Evolutionary conservation across 1,140 invertebrate genomes (phyloP).

Genomic region (Teleogryllus occipitalis): DNA sequence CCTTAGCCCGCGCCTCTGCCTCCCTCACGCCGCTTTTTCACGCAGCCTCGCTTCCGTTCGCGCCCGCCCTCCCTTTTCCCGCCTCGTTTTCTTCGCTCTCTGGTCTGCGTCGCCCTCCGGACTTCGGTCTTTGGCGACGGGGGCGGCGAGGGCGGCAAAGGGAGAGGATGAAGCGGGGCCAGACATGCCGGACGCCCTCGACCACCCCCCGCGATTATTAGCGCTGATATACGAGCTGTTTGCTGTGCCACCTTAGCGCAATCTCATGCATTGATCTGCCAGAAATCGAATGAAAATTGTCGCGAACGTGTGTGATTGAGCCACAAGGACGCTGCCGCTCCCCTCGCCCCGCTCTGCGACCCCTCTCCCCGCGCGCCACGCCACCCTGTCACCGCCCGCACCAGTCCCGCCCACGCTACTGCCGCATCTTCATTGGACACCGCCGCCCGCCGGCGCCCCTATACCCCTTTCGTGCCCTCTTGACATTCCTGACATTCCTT

Average conservation of each 20-base stretch:
- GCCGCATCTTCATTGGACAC: not conserved
- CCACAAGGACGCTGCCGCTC: not conserved
- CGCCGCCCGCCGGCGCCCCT: no score
- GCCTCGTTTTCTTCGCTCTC: no score
- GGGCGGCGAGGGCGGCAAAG: no score
- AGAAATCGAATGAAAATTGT: not conserved
- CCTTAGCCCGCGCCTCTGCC: no score
- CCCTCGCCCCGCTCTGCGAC: no score
- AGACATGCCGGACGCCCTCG: no score
- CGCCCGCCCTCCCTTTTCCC: not conserved
- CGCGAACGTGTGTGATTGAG: not conserved
- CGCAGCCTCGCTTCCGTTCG: not conserved
- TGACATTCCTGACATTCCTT: not conserved
- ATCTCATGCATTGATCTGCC: not conserved
- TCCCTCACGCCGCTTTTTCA: not conserved
- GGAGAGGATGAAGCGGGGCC: no score
- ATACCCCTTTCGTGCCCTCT: not conserved
- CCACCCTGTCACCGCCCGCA: not conserved
- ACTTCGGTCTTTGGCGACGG: no score
- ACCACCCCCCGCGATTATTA: not conserved
- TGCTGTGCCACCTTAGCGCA: not conserved
- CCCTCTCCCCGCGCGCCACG: not conserved
- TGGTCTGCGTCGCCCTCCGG: no score
- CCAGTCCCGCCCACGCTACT: not conserved
- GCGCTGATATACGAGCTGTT: not conserved